Percentiles rank a stretch among this genome's conserved stretches.
These are phyloP conservation scores for Callionymus lyra DNA, from an alignment of 2,113 vertebrate genomes.

Conservation along the genomic window DNA sequence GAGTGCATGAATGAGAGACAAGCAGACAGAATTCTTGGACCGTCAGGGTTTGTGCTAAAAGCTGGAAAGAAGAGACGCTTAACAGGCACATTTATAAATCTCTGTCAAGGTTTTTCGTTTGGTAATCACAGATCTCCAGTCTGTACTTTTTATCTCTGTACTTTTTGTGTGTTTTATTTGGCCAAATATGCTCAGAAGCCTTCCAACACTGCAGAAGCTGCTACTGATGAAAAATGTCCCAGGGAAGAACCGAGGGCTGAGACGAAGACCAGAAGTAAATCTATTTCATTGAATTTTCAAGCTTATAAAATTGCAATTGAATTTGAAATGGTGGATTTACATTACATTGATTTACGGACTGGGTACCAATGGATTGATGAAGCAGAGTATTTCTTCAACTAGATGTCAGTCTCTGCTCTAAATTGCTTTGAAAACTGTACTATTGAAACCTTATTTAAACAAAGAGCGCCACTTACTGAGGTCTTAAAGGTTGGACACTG, in stretches of 20 bases:
- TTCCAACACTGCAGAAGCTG: conserved; percentile 31
- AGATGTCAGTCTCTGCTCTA: too few species aligned
- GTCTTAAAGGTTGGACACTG: too few species aligned
- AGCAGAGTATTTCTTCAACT: too few species aligned
- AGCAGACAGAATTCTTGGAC: conserved; percentile 6
- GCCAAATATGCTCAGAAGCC: conserved; percentile 22
- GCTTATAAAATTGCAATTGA: too few species aligned
- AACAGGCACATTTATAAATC: conserved; percentile 45
- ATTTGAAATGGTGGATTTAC: too few species aligned
- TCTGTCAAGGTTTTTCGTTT: conserved; percentile 50
- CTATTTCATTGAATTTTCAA: too few species aligned
- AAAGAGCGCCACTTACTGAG: too few species aligned
- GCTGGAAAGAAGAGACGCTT: conserved; percentile 25
- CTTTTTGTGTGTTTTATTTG: conserved; percentile 53
- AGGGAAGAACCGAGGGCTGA: conserved; percentile 3
- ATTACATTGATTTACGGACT: too few species aligned
- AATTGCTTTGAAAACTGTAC: too few species aligned
- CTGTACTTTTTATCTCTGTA: conserved; percentile 32
- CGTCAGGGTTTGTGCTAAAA: conserved; percentile 11
- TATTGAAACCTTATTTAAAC: too few species aligned
- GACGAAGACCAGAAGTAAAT: conserved; percentile 19
- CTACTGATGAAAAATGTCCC: conserved; percentile 15
- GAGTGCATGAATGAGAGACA: conserved; percentile 13
- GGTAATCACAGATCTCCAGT: conserved; percentile 21
- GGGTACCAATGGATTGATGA: too few species aligned